Evolutionary conservation across 2,797 vertebrate genomes (phyloP).

Genomic region (Parambassis ranga): DNA sequence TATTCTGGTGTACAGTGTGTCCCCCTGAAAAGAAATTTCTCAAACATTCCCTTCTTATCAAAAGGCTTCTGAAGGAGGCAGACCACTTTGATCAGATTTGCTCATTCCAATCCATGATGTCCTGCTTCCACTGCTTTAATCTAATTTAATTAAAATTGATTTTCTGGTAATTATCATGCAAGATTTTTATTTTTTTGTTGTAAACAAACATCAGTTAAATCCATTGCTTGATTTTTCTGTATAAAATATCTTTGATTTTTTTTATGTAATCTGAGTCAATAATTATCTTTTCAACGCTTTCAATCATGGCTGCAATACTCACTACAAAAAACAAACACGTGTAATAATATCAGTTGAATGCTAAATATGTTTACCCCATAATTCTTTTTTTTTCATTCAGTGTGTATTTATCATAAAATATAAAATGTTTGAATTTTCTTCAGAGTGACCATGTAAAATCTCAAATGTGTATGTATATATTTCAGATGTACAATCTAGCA

Average conservation of each 20-base stretch:
- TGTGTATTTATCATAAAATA: not conserved
- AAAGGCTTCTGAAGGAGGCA: conserved; percentile 39
- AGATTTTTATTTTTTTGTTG: not conserved
- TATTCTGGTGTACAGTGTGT: conserved; percentile 15
- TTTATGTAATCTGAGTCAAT: not conserved
- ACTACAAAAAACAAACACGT: not conserved
- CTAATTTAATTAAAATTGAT: not conserved
- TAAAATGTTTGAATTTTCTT: not conserved
- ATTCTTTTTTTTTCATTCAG: not conserved
- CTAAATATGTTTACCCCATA: not conserved
- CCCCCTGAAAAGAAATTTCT: conserved; percentile 46
- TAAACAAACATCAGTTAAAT: not conserved
- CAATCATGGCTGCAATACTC: not conserved
- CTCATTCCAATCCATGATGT: not conserved
- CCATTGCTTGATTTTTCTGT: not conserved
- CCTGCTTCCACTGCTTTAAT: not conserved
- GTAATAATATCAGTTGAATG: not conserved
- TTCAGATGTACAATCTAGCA: too few species aligned
- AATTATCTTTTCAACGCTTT: not conserved
- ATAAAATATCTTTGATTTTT: not conserved
- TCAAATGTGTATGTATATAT: too few species aligned
- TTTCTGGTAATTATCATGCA: rapidly evolving
- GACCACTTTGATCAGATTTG: conserved; percentile 34
- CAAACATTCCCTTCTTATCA: conserved; percentile 31
- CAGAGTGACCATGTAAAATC: not conserved